phyloP scores from a whole-genome alignment of 2,888 invertebrate genomes.

The Xestoiulus laeticollis region DNA sequence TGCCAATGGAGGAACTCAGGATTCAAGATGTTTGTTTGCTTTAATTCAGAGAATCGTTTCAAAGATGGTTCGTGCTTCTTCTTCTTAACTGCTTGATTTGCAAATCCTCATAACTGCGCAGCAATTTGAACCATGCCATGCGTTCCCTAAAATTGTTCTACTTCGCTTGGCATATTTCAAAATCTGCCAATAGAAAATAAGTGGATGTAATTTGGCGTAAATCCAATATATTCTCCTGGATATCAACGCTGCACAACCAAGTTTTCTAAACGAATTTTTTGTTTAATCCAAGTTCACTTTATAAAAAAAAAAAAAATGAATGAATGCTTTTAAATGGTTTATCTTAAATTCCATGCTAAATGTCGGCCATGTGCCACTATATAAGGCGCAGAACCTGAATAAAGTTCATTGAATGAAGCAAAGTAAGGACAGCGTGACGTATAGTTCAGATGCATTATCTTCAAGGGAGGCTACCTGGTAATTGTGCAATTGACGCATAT shows the following conservation, averaged over 20 bases:
- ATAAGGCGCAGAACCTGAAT: too few species aligned
- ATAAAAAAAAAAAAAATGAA: background rate
- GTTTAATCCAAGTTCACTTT: too few species aligned
- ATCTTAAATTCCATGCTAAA: too few species aligned
- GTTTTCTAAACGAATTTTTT: too few species aligned
- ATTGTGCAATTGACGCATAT: background rate
- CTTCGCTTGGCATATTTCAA: background rate
- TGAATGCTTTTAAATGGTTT: background rate
- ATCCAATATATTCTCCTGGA: background rate
- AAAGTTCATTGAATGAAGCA: background rate
- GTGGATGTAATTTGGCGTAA: background rate
- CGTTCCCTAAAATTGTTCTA: background rate
- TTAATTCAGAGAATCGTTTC: background rate
- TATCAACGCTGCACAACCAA: too few species aligned
- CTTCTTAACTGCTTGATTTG: background rate
- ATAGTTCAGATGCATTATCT: background rate
- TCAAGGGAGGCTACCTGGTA: background rate
- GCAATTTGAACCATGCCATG: background rate
- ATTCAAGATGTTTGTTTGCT: background rate
- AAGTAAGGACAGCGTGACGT: background rate
- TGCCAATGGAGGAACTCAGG: background rate
- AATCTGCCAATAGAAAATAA: background rate
- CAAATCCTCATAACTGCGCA: background rate
- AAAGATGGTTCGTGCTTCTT: background rate
- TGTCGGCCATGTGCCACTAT: too few species aligned